A percentile compares a stretch with the other conserved stretches of the same genome.
phyloP scores from a whole-genome alignment of 2,888 invertebrate genomes.

The Agapostemon virescens region DNA sequence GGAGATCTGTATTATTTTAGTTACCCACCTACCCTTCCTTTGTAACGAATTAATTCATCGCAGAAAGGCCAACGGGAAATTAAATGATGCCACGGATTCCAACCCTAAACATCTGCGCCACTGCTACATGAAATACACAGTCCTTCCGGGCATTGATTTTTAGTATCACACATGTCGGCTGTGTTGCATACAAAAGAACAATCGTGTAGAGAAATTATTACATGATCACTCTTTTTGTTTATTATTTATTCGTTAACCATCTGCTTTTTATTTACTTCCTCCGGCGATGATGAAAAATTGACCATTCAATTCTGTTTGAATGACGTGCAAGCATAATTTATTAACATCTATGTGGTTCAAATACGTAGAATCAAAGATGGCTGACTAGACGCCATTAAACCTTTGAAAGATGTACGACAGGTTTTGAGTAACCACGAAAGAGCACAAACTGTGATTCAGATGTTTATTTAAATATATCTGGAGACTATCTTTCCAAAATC shows the following conservation, averaged over 20 bases:
- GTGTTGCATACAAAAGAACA: background rate
- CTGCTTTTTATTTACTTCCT: background rate
- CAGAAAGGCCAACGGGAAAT: constrained; percentile 1
- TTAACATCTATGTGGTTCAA: background rate
- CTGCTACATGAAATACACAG: background rate
- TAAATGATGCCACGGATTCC: background rate
- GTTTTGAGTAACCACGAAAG: background rate
- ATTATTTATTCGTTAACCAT: background rate
- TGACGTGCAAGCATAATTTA: background rate
- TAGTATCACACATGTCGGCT: background rate
- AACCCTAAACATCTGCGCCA: background rate
- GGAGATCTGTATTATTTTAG: constrained; percentile 6
- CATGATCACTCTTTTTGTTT: too few relatives aligned
- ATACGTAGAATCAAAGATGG: background rate
- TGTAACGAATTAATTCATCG: background rate
- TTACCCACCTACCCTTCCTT: background rate
- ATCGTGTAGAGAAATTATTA: background rate
- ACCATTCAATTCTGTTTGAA: background rate
- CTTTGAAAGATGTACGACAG: background rate
- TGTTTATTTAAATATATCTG: background rate
- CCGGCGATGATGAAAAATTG: background rate
- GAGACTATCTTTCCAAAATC: background rate
- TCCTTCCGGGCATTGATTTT: background rate
- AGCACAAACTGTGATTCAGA: background rate
- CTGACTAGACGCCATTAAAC: background rate